A percentile compares a stretch with the other conserved stretches of the same genome.
phyloP scores from a whole-genome alignment of 2,113 vertebrate species.

The Felis chaus region DNA sequence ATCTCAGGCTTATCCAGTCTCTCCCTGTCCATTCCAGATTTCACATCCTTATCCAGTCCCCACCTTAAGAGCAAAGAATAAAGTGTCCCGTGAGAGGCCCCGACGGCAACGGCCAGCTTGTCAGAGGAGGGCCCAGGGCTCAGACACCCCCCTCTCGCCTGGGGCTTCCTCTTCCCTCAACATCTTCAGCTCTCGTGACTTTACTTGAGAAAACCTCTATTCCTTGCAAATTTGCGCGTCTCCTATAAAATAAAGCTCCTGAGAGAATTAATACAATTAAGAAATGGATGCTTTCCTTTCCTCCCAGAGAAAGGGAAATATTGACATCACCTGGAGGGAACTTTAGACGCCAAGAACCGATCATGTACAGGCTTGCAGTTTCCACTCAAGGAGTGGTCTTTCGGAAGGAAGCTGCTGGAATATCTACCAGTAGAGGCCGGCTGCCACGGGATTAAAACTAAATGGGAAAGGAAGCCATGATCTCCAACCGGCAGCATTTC shows the following conservation, averaged over 20 bases:
- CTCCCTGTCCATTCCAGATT: background rate
- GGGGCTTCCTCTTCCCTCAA: background rate
- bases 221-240: background rate
- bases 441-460: background rate
- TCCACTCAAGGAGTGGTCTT: background rate
- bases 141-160: background rate
- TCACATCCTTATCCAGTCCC: background rate
- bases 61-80: background rate
- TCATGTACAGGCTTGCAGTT: background rate
- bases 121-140: background rate
- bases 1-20: background rate
- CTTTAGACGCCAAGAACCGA: background rate
- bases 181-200: background rate
- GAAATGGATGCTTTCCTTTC: conserved; percentile 17
- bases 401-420: background rate
- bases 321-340: conserved; percentile 45
- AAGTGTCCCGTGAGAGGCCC: background rate
- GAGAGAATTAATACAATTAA: conserved; percentile 12
- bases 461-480: background rate
- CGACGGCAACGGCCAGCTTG: background rate
- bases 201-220: background rate
- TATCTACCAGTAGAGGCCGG: background rate
- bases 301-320: conserved; percentile 48
- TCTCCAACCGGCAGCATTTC: background rate
- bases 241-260: conserved; percentile 20